A percentile compares a stretch with the other conserved stretches of the same genome.
These are phyloP conservation scores for Amiota communis DNA, from an alignment of 2,888 invertebrate species.

Conservation along the genomic window DNA sequence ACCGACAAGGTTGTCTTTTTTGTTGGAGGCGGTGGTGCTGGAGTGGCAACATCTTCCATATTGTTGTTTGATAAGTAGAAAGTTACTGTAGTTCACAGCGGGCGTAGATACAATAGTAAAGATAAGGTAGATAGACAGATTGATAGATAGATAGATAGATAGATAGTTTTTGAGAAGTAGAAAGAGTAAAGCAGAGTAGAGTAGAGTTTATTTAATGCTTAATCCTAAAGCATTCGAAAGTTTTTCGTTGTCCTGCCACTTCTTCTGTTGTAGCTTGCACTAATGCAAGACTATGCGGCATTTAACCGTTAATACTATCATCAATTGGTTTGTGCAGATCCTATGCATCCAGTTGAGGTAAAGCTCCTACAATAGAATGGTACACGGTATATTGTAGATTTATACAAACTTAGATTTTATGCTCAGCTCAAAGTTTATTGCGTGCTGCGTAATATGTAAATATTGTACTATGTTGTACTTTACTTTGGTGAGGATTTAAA, in stretches of 20 bases:
- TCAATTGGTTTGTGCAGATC: slow-evolving; percentile 5
- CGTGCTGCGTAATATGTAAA: no score
- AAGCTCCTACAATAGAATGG: not conserved
- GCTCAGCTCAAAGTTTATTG: no score
- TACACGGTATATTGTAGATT: no score
- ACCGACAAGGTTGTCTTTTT: slow-evolving; percentile 80
- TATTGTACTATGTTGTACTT: no score
- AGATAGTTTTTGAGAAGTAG: not conserved
- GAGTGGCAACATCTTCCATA: slow-evolving; percentile 57
- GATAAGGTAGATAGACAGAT: not conserved
- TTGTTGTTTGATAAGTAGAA: slow-evolving; percentile 34
- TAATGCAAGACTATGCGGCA: not conserved
- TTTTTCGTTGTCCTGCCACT: not conserved
- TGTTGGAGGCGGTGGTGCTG: slow-evolving; percentile 47
- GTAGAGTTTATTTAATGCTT: slow-evolving; percentile 7
- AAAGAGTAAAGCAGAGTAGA: not conserved
- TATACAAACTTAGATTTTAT: no score
- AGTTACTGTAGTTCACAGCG: not conserved
- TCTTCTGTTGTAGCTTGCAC: not conserved
- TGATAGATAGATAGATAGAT: not conserved
- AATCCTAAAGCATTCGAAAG: slow-evolving; percentile 6
- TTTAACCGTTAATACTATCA: no score
- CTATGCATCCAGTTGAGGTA: not conserved
- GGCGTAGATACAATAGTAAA: not conserved
- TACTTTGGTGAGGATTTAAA: no score